Percentiles rank a stretch among this genome's conserved stretches.
phyloP scores from a whole-genome alignment of 2,888 invertebrate species.

The Agrypnus murinus region DNA sequence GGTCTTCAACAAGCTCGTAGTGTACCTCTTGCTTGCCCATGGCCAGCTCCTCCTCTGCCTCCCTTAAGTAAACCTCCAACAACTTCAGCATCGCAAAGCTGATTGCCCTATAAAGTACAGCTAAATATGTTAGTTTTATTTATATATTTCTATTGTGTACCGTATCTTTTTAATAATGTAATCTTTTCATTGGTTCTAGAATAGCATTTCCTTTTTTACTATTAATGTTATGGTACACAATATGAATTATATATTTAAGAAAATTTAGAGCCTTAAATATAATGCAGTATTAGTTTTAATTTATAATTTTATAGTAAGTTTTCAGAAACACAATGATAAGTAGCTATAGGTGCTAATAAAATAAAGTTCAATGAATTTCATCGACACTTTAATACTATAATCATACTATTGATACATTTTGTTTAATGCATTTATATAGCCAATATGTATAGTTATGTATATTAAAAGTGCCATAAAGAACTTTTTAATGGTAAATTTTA shows the following conservation, averaged over 20 bases:
- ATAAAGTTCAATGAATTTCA: constrained; percentile 39
- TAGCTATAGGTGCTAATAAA: constrained; percentile 44
- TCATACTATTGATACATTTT: constrained; percentile 30
- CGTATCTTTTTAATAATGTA: constrained; percentile 50
- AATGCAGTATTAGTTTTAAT: constrained; percentile 65
- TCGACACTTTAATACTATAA: constrained; percentile 44
- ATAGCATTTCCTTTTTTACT: no score
- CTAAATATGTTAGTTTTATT: constrained; percentile 53
- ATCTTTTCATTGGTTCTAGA: constrained; percentile 1
- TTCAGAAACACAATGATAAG: constrained; percentile 54
- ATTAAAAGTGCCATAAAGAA: no score
- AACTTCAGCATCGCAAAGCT: constrained; percentile 66
- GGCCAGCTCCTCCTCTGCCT: constrained; percentile 87
- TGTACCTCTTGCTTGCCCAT: constrained; percentile 81
- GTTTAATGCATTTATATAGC: no score
- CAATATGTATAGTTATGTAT: no score
- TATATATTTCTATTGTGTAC: constrained; percentile 60
- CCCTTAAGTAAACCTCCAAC: constrained; percentile 68
- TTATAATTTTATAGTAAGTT: constrained; percentile 54
- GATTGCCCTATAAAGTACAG: constrained; percentile 58
- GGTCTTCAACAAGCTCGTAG: constrained; percentile 70
- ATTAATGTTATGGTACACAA: constrained; percentile 51
- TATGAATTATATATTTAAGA: constrained; percentile 53
- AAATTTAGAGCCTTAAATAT: constrained; percentile 65
- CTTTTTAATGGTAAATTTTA: no score